These are phyloP conservation scores for Drosophila falleni DNA, from an alignment of 2,888 invertebrate genomes.

Conservation along the genomic window DNA sequence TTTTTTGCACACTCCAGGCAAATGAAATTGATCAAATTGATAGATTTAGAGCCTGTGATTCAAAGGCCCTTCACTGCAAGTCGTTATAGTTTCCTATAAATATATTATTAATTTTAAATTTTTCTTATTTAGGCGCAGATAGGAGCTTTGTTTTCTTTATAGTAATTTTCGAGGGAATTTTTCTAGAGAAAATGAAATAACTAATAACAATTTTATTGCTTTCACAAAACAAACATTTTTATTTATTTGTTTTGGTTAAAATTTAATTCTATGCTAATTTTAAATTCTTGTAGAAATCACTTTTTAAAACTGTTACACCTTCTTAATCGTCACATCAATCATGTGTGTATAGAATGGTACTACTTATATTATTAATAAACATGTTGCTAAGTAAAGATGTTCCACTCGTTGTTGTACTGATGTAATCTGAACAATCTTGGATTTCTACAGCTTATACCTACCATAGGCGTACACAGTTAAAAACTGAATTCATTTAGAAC, in stretches of 20 bases:
- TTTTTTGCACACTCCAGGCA: background rate
- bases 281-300: no score
- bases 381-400: background rate
- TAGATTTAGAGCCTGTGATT: background rate
- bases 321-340: background rate
- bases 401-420: background rate
- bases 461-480: no score
- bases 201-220: slow-evolving; percentile 4
- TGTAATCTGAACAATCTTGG: background rate
- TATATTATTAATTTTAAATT: no score
- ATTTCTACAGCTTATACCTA: background rate
- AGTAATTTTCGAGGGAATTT: no score
- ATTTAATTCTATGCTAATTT: background rate
- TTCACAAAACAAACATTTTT: background rate
- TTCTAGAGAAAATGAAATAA: slow-evolving; percentile 27
- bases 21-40: background rate
- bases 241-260: background rate
- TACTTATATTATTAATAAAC: background rate
- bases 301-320: background rate
- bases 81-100: slow-evolving; percentile 1
- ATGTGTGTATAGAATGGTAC: background rate
- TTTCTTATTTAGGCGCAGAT: no score
- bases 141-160: no score
- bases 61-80: background rate
- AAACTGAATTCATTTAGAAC: background rate